Base-by-base conservation (phyloP, 2,797 vertebrate genomes). In the Poecilia velifera region DNA sequence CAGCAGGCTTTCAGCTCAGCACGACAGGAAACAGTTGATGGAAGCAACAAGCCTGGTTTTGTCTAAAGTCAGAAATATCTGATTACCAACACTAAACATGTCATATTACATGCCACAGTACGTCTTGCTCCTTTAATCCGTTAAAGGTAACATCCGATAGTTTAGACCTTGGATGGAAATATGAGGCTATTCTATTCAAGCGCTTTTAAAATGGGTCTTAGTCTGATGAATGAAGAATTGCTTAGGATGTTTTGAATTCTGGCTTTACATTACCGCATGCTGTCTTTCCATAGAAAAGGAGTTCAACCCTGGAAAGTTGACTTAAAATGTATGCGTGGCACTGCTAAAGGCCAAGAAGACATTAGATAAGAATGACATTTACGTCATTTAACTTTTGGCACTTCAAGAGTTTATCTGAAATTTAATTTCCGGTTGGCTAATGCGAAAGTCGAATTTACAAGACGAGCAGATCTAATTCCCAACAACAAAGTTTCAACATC, bases 391-490 rank as follows among this genome's bases (percentile, higher is more conserved):
- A 77, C 46, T 76, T 78, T 82, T 80, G 68, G n/a, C 36, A 2
- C 53, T 43, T n/a, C 34, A 25, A 73, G 8, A 36, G 13, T 77
- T 39, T 6, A 72, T 80, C 28, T 78, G 77, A 72, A 36, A 51
- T 79, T 64, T 18, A 81, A 75, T 77, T 90, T 76, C 79, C 76
- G 43, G 10, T 81, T 66, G 72, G 57, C 31, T 80, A 71, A 76
- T 76, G 53, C 51, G 85, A 83, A 77, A 73, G 34, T 78, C 49
- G 6, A 4, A 75, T 84, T 86, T n/a, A 66, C 47, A 68, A 45
- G 53, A 72, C 20, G 53, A 76, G 86, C 84, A 77, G 82, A 81
- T 88, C 73, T 41, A 77, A 88, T 74, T 45, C 4, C 71, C 9
- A 62, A 2, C 68, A 2, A 28, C 80, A 59, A 72, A 73, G 53